Percentiles rank a stretch among this genome's conserved stretches.
Conservation (phyloP, 2,888 invertebrate genomes). For the Girardia tigrina region DNA sequence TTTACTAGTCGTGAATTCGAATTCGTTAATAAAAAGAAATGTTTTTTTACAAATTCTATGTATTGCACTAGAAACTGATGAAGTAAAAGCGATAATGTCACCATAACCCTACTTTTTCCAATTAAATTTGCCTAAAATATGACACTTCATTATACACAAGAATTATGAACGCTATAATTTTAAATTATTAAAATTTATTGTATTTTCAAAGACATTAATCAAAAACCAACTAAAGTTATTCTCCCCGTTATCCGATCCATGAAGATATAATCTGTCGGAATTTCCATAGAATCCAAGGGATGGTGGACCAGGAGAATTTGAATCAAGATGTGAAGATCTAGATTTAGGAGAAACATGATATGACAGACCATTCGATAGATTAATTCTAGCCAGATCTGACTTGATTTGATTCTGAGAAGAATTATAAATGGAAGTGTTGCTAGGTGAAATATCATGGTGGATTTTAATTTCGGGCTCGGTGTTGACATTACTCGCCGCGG, state of each 20-base stretch:
- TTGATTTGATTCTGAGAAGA: conserved; percentile 13
- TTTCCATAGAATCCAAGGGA: conserved; percentile 1
- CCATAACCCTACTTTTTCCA: too few relatives aligned
- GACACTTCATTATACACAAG: too few relatives aligned
- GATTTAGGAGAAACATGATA: conserved; percentile 3
- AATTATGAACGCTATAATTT: too few relatives aligned
- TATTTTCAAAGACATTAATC: too few relatives aligned
- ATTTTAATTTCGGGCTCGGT: background rate
- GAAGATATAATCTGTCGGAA: background rate
- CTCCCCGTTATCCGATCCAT: background rate
- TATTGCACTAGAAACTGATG: too few relatives aligned
- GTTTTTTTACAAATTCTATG: too few relatives aligned
- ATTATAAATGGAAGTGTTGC: conserved; percentile 19
- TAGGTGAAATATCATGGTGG: conserved; percentile 8
- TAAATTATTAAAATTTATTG: too few relatives aligned
- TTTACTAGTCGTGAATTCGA: too few relatives aligned
- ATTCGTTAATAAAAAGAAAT: too few relatives aligned
- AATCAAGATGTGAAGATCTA: conserved; percentile 19
- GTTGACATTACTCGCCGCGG: background rate
- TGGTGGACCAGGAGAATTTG: background rate
- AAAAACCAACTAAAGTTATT: conserved; percentile 11
- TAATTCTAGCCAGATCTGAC: conserved; percentile 2
- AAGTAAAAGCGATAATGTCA: too few relatives aligned
- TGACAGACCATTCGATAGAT: background rate
- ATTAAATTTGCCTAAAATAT: too few relatives aligned